Evolutionary conservation across 1,140 invertebrate species (phyloP), one percentile per base, ranked within the genome.

Genomic region (Drosophila murphyi): DNA sequence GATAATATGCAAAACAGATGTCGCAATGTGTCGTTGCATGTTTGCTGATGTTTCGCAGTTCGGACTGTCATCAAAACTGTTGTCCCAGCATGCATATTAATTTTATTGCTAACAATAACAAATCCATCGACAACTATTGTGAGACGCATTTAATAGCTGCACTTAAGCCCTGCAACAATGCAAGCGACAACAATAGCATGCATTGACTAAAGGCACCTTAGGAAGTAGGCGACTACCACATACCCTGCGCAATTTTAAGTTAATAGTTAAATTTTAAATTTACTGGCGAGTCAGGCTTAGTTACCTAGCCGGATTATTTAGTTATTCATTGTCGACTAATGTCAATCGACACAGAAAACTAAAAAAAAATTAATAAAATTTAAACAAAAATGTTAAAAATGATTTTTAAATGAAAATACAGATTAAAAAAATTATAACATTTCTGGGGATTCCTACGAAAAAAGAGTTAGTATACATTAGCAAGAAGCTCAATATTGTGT

Each of bases 61-160:
- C 48, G 74, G 39, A 55, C 68, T 80, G 83, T 80, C 83, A 88
- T 83, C 83, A 77, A 65, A 74, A 80, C 68, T 88, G 72, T 88
- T 71, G 80, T 68, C 68, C 82, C 76, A 73, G 68, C 69, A 80
- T 59, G 72, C 77, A 89, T 89, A 85, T 89, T 80, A 89, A 80
- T 80, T 83, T 88, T 88, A 80, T 83, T 77, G 85, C 80, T 75
- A 81, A 88, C 85, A 83, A 89, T 88, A 83, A 81, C 80, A 83
- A 75, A 87, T 88, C 76, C 77, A 88, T 88, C 79, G 83, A 80
- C 83, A 82, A 77, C 76, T 74, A 87, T 82, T 87, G 79, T 82
- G 69, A 69, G 80, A 82, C 61, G 82, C 76, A 80, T 82, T 86
- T 81, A 86, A 86, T 86, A 81, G 82, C 60, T 56, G 80, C 59